A percentile compares a stretch with the other conserved stretches of the same genome.
Evolutionary conservation across 2,888 invertebrate species (phyloP).

Genomic region (Pediacus dermestoides): DNA sequence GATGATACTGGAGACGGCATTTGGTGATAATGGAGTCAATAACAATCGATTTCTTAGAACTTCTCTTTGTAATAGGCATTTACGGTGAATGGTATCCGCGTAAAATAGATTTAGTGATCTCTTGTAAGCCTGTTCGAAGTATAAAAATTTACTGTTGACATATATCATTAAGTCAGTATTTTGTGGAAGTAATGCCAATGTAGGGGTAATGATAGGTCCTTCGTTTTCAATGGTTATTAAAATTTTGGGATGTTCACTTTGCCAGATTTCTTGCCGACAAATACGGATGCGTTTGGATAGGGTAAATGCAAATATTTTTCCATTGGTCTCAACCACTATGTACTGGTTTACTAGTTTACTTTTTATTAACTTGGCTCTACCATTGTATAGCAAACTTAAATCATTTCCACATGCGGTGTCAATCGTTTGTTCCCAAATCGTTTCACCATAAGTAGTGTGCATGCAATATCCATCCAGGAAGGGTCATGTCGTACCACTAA

Average conservation of each 20-base stretch:
- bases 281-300: neutral
- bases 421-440: constrained; percentile 8
- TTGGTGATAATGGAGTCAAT: constrained; percentile 23
- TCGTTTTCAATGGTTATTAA: neutral
- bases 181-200: neutral
- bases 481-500: constrained; percentile 15
- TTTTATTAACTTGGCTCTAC: constrained; percentile 11
- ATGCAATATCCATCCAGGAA: constrained; percentile 18
- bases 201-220: neutral
- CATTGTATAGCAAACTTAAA: constrained; percentile 10
- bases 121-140: constrained; percentile 29
- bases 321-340: neutral
- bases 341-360: constrained; percentile 1
- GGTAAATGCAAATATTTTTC: neutral
- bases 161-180: constrained; percentile 19
- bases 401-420: constrained; percentile 3
- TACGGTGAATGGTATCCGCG: constrained; percentile 24
- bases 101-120: constrained; percentile 22
- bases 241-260: neutral
- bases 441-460: constrained; percentile 15
- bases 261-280: neutral
- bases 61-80: constrained; percentile 30
- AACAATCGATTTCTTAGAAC: constrained; percentile 29
- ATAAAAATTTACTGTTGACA: constrained; percentile 29
- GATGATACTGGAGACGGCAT: constrained; percentile 27